Conservation (phyloP, 2,113 vertebrate species). For the Solea solea region DNA sequence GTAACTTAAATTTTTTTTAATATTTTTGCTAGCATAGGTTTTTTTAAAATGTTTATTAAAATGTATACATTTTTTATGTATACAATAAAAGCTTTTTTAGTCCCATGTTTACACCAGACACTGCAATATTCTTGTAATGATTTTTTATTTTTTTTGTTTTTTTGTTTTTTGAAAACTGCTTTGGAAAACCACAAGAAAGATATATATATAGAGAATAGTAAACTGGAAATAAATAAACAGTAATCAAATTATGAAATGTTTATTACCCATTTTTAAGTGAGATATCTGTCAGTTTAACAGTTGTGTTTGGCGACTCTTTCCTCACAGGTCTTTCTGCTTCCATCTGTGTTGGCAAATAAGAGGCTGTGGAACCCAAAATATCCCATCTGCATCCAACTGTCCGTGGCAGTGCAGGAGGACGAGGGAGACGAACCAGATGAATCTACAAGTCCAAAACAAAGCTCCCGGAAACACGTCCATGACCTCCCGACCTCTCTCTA, state of each 20-base stretch:
- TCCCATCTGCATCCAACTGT: slow-evolving; percentile 87
- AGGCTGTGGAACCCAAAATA: slow-evolving; percentile 92
- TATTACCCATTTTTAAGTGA: not conserved
- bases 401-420: slow-evolving; percentile 42
- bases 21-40: no score
- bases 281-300: not conserved
- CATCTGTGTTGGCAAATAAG: slow-evolving; percentile 85
- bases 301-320: slow-evolving; percentile 29
- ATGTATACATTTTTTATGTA: no score
- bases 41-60: no score
- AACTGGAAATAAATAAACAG: not conserved
- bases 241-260: not conserved
- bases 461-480: slow-evolving; percentile 1
- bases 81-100: no score
- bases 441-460: slow-evolving; percentile 22
- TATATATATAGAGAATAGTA: no score
- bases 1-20: no score
- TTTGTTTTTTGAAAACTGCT: no score
- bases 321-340: slow-evolving; percentile 86
- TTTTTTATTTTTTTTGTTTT: no score
- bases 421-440: slow-evolving; percentile 7
- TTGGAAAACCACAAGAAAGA: no score
- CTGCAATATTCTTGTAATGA: no score
- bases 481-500: slow-evolving; percentile 72
- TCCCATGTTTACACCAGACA: no score